These are phyloP conservation scores for Sphaerodactylus townsendi DNA, from an alignment of 2,113 vertebrate genomes.

Conservation along the genomic window DNA sequence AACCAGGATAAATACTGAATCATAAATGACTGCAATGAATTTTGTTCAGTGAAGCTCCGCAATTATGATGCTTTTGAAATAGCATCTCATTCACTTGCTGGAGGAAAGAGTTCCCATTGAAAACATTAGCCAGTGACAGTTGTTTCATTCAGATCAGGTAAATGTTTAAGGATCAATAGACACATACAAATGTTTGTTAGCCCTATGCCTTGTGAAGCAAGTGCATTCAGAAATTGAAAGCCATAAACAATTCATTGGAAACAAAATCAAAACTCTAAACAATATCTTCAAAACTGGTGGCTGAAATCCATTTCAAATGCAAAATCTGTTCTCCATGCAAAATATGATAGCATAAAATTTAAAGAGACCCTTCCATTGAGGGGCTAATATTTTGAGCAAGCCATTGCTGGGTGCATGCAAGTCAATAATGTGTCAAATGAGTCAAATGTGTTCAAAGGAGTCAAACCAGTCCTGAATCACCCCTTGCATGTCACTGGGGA, in stretches of 20 bases:
- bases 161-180: not conserved
- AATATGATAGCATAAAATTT: not conserved
- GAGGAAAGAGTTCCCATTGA: not conserved
- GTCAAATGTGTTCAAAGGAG: not conserved
- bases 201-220: not conserved
- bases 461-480: not conserved
- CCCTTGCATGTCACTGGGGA: not conserved
- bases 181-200: not conserved
- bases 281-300: not conserved
- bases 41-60: not conserved
- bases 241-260: not conserved
- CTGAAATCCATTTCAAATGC: not conserved
- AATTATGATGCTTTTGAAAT: not conserved
- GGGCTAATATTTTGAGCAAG: not conserved
- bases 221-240: not conserved
- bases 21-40: rapidly evolving
- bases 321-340: not conserved
- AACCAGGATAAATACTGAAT: rapidly evolving
- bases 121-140: not conserved
- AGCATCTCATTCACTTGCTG: not conserved
- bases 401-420: not conserved
- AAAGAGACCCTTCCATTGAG: not conserved
- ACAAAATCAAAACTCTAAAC: not conserved
- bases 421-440: not conserved
- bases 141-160: not conserved